Base-by-base conservation (phyloP, 2,113 vertebrate genomes). In the Vombatus ursinus region DNA sequence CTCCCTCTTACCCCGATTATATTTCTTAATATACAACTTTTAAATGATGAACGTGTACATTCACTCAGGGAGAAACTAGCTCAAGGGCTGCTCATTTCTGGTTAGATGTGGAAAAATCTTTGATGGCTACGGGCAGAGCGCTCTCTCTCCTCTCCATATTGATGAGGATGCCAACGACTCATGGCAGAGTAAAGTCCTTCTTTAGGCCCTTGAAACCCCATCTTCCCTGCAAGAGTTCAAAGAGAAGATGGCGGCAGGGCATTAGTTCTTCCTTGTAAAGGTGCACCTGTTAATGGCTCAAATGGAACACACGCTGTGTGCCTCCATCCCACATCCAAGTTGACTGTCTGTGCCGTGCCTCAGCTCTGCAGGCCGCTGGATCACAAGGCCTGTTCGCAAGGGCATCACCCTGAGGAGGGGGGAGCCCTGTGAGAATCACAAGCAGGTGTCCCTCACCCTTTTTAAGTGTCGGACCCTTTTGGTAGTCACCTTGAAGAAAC, bases 111-210 rank as follows among this genome's bases (percentile, higher is more conserved):
- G 28, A 11, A 57, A 10, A 57, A 57, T 61, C 57, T 10, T 61
- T 31, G 31, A 37, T 1, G 61, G 0, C 0, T 37, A 3, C 37
- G 12, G 28, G 61, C 14, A 37, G 0, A 37, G 31, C 4, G 12
- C 61, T 68, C 31, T 68, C 31, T 68, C 61, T 68, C 61, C 11
- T 31, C 31, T 68, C 12, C 31, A 37, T 5, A 68, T 37, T 68
- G 10, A 14, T 37, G 28, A 3, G 37, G 16, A 14, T 68, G 22
- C 31, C 61, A 68, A 16, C 12, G 16, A 12, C 31, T 68, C 37
- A 61, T 68, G 61, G 61, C 61, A 37, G 11, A 68, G 31, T 1
- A 37, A 31, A 68, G 31, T 4, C 16, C 37, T 68, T 68, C 61
- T 37, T 68, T 68, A 68, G 61, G 14, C 61, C 61, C 61, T 61